Evolutionary conservation across 2,113 vertebrate genomes (phyloP).

Genomic region (Dissostichus mawsoni): DNA sequence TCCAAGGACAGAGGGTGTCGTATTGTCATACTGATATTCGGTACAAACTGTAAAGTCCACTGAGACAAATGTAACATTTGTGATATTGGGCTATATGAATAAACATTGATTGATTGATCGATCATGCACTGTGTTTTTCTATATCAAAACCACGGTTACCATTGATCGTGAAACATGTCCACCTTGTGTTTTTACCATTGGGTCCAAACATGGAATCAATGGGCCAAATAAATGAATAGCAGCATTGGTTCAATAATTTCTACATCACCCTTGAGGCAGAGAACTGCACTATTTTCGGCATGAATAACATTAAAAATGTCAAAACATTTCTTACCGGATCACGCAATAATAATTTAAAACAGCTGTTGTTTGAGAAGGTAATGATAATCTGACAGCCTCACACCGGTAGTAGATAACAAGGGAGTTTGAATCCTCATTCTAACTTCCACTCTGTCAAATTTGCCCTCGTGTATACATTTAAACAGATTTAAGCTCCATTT

Average conservation of each 20-base stretch:
- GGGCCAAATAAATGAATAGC: constrained; percentile 69
- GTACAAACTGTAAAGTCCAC: too few relatives aligned
- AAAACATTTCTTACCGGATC: neutral
- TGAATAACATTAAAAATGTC: constrained; percentile 38
- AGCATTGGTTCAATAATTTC: constrained; percentile 57
- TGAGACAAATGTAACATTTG: too few relatives aligned
- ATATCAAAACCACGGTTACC: constrained; percentile 8
- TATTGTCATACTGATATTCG: too few relatives aligned
- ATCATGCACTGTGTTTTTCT: constrained; percentile 8
- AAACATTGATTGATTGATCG: neutral
- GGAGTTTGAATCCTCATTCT: neutral
- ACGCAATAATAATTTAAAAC: constrained; percentile 12
- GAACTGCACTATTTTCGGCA: constrained; percentile 12
- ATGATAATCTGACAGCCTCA: neutral
- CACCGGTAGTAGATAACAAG: neutral
- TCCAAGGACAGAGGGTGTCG: too few relatives aligned
- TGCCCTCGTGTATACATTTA: neutral
- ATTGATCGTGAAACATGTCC: neutral
- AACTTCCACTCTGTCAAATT: neutral
- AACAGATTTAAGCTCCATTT: neutral
- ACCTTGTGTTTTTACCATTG: neutral
- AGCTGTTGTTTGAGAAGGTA: neutral
- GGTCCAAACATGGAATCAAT: constrained; percentile 53
- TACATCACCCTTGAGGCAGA: constrained; percentile 44
- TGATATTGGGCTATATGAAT: too few relatives aligned